Evolutionary conservation across 2,797 vertebrate genomes (phyloP), one percentile per base, ranked within the genome.

Genomic region (Crocidura indochinensis): DNA sequence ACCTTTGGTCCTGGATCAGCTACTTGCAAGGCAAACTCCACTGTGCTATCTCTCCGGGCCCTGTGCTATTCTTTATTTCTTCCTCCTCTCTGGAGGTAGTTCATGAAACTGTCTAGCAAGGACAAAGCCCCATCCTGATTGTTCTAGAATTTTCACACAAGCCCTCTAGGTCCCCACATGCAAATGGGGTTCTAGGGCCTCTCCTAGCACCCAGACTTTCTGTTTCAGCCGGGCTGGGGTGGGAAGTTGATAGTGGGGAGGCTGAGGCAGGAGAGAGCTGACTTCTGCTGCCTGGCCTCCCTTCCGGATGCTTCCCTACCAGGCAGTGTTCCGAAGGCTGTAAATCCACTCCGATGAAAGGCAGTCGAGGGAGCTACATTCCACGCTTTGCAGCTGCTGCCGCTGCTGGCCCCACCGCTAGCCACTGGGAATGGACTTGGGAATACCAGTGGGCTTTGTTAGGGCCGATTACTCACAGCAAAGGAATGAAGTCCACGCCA

Each of bases 391-490:
- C 94, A 91, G 94, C 92, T 93, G 95, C 76, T 19, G 14, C 64
- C 83, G 3, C 79, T 38, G 38, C 38, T 38, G 38, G 60, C 72
- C 80, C 71, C 56, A 83, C 90, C 86, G 90, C 15, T 44, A 76
- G 89, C 91, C 90, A 86, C 89, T 64, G 87, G 89, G 91, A 90
- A 84, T 2, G 89, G 91, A 89, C 85, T 93, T 79, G 88, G 92
- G 94, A 94, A 96, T 92, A 96, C 93, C 95, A 94, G 78, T 68
- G 89, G 88, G 87, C 94, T 96, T 96, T 96, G 95, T 88, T 92
- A 62, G 91, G 89, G 79, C 91, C 14, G 72, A 91, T 96, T 87
- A 95, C 91, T 96, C 94, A 96, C 65, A 11, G 82, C 67, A 77
- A 90, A 96, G 92, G 93, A 94, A 95, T 94, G 93, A 73, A 20